A percentile compares a stretch with the other conserved stretches of the same genome.
Conservation (phyloP, 2,888 invertebrate genomes). For the Gonocerus acuteangulatus region DNA sequence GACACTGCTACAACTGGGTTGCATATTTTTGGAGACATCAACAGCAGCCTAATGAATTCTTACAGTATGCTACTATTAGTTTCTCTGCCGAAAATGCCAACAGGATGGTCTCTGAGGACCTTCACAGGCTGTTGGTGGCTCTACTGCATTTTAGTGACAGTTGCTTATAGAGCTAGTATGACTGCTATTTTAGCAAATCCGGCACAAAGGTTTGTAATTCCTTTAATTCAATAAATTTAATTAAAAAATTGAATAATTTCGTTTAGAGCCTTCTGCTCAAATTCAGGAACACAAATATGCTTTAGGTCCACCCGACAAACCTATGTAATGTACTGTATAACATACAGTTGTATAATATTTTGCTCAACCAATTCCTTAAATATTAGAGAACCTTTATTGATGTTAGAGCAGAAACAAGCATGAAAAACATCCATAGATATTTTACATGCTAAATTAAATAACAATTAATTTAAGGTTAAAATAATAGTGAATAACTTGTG, state of each 20-base stretch:
- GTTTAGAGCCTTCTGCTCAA: no score
- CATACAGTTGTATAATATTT: background rate
- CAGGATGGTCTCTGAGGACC: constrained; percentile 70
- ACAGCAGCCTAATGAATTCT: constrained; percentile 68
- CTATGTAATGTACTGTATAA: no score
- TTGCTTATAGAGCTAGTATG: constrained; percentile 75
- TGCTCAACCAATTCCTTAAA: no score
- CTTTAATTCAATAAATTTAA: background rate
- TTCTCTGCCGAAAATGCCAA: constrained; percentile 60
- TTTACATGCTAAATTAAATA: no score
- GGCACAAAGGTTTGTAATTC: constrained; percentile 51
- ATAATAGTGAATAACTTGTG: no score
- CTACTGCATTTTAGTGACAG: constrained; percentile 70
- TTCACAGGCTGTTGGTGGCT: constrained; percentile 84
- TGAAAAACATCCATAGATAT: no score
- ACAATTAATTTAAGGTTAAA: no score
- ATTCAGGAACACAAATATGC: no score
- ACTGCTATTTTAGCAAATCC: constrained; percentile 77
- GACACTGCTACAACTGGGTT: constrained; percentile 47
- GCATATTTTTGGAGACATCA: constrained; percentile 62
- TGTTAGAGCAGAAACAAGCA: no score
- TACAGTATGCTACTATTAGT: constrained; percentile 75
- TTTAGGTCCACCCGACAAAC: no score
- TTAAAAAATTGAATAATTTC: background rate
- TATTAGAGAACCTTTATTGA: no score